phyloP scores from a whole-genome alignment of 2,888 invertebrate species.

The Nasonovia ribisnigri region DNA sequence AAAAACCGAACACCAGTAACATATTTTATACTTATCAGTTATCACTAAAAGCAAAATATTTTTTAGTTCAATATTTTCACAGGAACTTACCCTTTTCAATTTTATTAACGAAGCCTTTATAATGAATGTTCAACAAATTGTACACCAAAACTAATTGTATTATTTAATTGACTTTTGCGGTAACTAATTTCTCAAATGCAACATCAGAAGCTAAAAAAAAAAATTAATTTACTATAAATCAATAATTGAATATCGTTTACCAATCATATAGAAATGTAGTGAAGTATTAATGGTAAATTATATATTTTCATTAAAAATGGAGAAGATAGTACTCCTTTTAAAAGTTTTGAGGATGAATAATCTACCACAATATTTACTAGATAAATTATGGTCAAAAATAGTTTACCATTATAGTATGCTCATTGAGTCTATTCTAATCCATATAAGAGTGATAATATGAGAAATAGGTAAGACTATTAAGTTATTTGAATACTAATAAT shows the following conservation, averaged over 20 bases:
- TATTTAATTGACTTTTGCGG: constrained; percentile 44
- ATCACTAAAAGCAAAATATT: constrained; percentile 34
- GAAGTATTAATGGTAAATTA: neutral
- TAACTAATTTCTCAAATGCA: constrained; percentile 40
- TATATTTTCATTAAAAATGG: neutral
- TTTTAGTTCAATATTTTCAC: neutral
- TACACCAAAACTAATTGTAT: neutral
- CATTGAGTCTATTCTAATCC: neutral
- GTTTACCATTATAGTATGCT: neutral
- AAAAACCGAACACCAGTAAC: constrained; percentile 19
- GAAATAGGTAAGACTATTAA: neutral
- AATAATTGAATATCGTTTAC: neutral
- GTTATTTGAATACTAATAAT: neutral
- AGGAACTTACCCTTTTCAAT: constrained; percentile 41
- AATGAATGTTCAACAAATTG: neutral
- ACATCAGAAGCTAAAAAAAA: constrained; percentile 52
- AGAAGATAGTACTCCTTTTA: neutral
- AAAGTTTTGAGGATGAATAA: neutral
- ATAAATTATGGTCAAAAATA: neutral
- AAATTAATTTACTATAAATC: neutral
- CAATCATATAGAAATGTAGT: neutral
- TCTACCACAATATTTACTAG: neutral
- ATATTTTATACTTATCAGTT: constrained; percentile 3
- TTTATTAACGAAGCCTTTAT: neutral
- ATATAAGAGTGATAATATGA: neutral